Evolutionary conservation across 1,140 invertebrate species (phyloP).

Genomic region (Helicoverpa zea): DNA sequence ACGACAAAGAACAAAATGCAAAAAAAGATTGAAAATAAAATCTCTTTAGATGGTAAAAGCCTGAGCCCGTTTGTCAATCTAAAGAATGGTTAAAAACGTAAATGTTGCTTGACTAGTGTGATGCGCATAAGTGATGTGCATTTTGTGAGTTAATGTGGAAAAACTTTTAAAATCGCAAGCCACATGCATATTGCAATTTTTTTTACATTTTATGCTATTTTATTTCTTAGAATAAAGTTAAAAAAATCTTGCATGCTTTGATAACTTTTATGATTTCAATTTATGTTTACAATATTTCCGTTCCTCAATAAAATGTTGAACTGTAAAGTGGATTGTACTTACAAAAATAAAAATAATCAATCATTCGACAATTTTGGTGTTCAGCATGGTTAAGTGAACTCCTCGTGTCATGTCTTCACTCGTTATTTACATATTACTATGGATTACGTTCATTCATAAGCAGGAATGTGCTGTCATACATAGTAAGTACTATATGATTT

Average conservation of each 20-base stretch:
- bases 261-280: constrained; percentile 36
- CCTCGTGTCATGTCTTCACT: neutral
- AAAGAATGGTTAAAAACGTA: too few species aligned
- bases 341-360: neutral
- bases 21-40: too few species aligned
- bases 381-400: constrained; percentile 10
- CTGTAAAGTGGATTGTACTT: neutral
- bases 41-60: too few species aligned
- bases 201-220: neutral
- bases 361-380: neutral
- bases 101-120: too few species aligned
- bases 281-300: constrained; percentile 4
- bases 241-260: neutral
- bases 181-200: neutral
- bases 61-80: too few species aligned
- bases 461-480: neutral
- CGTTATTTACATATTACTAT: neutral
- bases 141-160: too few species aligned
- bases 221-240: neutral
- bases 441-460: neutral
- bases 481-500: constrained; percentile 2
- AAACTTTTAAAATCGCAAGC: too few species aligned
- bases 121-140: too few species aligned
- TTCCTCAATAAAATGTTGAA: neutral
- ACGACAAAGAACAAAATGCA: too few species aligned